These are phyloP conservation scores for Leptogaster cylindrica DNA, from an alignment of 2,888 invertebrate species.

Conservation along the genomic window DNA sequence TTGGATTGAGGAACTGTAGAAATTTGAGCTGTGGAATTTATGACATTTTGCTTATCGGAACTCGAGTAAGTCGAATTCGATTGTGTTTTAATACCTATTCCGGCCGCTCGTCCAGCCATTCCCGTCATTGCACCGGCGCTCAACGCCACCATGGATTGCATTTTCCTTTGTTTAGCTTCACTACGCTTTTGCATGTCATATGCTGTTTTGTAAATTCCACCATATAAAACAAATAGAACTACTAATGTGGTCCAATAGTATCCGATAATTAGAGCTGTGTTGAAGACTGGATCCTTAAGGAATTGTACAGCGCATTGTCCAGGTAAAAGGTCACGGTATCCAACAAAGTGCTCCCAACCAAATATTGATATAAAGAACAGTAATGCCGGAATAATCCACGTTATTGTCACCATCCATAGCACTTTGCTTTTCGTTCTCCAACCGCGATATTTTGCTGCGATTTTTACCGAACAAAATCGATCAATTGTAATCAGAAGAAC, in stretches of 20 bases:
- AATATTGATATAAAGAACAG: constrained; percentile 98
- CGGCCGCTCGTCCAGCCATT: constrained; percentile 87
- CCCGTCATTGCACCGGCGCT: constrained; percentile 90
- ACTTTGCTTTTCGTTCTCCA: constrained; percentile 96
- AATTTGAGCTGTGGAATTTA: constrained; percentile 51
- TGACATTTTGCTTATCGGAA: constrained; percentile 69
- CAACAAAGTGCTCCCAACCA: constrained; percentile 98
- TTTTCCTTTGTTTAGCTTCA: constrained; percentile 93
- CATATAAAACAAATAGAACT: constrained; percentile 93
- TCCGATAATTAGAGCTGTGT: constrained; percentile 93
- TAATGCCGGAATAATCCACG: constrained; percentile 95
- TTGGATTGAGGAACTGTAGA: constrained; percentile 50
- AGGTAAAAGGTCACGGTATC: constrained; percentile 83
- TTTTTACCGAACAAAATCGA: constrained; percentile 97
- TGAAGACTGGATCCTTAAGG: constrained; percentile 95
- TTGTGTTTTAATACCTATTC: constrained; percentile 81
- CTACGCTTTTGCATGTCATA: constrained; percentile 97
- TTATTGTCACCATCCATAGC: constrained; percentile 93
- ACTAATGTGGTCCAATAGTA: constrained; percentile 98
- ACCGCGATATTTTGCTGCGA: constrained; percentile 94
- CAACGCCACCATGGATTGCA: constrained; percentile 92
- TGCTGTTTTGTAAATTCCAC: constrained; percentile 96
- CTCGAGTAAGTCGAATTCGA: constrained; percentile 71
- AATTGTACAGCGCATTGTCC: constrained; percentile 97
- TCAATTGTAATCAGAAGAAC: constrained; percentile 98